phyloP scores from a whole-genome alignment of 2,113 vertebrate genomes.

The Pelecanoides urinatrix region DNA sequence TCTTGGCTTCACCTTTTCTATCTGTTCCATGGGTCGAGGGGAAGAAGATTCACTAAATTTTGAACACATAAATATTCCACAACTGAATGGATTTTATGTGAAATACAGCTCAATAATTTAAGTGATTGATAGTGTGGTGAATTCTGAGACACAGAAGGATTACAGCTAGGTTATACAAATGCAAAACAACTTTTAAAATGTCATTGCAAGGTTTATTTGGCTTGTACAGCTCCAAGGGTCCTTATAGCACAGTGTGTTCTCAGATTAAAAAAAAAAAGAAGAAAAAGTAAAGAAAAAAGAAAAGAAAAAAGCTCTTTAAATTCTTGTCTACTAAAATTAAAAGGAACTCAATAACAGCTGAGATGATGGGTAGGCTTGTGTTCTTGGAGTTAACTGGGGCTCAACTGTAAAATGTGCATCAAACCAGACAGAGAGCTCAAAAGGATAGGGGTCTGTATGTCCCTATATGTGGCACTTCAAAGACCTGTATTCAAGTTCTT shows the following conservation, averaged over 20 bases:
- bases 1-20: neutral
- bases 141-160: neutral
- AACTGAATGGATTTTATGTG: neutral
- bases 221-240: neutral
- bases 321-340: neutral
- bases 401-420: neutral
- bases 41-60: neutral
- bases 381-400: neutral
- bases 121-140: neutral
- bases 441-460: fast-evolving
- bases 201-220: neutral
- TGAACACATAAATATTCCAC: neutral
- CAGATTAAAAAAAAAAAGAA: neutral
- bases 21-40: neutral
- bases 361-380: neutral
- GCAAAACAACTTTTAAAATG: neutral
- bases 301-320: neutral
- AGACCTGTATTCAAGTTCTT: neutral
- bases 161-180: neutral
- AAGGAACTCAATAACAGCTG: neutral
- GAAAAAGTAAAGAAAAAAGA: too few species aligned
- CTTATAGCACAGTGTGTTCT: neutral
- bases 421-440: neutral
- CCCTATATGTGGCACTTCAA: neutral
- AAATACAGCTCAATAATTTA: neutral